Evolutionary conservation across 2,113 vertebrate species (phyloP), one percentile per base, ranked within the genome.

Genomic region (Alosa alosa): DNA sequence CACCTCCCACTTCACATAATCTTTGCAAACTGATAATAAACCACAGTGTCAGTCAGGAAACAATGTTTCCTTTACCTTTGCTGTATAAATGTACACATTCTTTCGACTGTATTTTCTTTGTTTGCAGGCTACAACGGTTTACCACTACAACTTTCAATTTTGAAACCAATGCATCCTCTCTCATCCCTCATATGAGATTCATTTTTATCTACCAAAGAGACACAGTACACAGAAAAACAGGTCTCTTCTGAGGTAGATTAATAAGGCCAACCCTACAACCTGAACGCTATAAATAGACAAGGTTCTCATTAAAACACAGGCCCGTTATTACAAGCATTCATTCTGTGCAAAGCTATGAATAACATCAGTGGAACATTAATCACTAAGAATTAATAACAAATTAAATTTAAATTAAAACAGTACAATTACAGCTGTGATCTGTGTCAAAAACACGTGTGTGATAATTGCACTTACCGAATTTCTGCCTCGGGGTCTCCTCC

Each of bases 401-500:
- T 18, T 18, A 82, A 10, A 82, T 18, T 18, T 18, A 11, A 55
- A 55, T 82, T 7, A 44, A 82, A 45, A 8, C 13, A 22, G 17
- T 31, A 20, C 25, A 82, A n/a, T 82, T 9, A 13, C 25, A 82
- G 6, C 11, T 25, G 3, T 15, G 50, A 52, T 52, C 18, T 22
- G 81, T 20, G 45, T 82, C 36, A n/a, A 84, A 75, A 75, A 75
- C 45, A 83, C 52, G 36, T 64, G 41, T n/a, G 15, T 78, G 20
- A 78, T 44, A 60, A 84, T 36, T 25, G 13, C 45, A 87, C 95
- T 84, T 88, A 95, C 97, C 95, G 94, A 92, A 97, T 96, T 93
- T 97, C 96, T 87, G 92, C 93, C 90, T 97, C 96, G 84, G 97
- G 92, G 87, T 97, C 96, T 89, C 91, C 92, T 88, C 94, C 95